A percentile compares a stretch with the other conserved stretches of the same genome.
phyloP scores from a whole-genome alignment of 2,113 vertebrate species.

The Columba livia region DNA sequence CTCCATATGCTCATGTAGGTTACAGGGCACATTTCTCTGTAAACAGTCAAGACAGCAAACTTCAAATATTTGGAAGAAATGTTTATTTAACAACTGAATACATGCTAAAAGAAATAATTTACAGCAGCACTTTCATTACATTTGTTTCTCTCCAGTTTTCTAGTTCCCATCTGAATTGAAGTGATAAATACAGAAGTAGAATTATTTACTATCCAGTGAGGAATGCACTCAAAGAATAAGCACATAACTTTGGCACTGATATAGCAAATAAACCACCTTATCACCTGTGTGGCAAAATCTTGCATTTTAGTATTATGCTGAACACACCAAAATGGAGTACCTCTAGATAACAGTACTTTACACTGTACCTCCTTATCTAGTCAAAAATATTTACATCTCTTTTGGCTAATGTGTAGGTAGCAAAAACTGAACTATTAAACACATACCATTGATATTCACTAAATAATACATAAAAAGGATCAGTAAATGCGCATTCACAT shows the following conservation, averaged over 20 bases:
- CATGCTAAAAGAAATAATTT: slow-evolving; percentile 93
- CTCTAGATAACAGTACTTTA: slow-evolving; percentile 79
- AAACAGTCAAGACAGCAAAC: slow-evolving; percentile 74
- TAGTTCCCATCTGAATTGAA: slow-evolving; percentile 78
- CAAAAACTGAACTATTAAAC: slow-evolving; percentile 83
- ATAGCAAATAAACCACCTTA: slow-evolving; percentile 72
- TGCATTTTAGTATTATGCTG: slow-evolving; percentile 64
- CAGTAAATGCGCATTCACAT: slow-evolving; percentile 86
- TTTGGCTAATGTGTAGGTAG: slow-evolving; percentile 81
- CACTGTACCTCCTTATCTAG: slow-evolving; percentile 77
- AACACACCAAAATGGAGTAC: slow-evolving; percentile 72
- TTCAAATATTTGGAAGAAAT: slow-evolving; percentile 89
- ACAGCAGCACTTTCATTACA: slow-evolving; percentile 90
- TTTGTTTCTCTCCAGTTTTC: slow-evolving; percentile 80
- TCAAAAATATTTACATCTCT: slow-evolving; percentile 87
- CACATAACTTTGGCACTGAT: slow-evolving; percentile 67
- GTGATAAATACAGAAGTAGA: slow-evolving; percentile 76
- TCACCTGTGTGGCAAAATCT: slow-evolving; percentile 55
- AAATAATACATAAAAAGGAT: slow-evolving; percentile 82
- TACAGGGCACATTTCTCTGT: slow-evolving; percentile 9
- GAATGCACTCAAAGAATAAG: slow-evolving; percentile 66
- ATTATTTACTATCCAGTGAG: slow-evolving; percentile 71
- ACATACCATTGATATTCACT: slow-evolving; percentile 85
- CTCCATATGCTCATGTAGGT: slow-evolving; percentile 32
- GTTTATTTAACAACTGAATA: slow-evolving; percentile 98